Conservation (phyloP, 1,140 invertebrate genomes). For the Zaprionus kolodkinae region DNA sequence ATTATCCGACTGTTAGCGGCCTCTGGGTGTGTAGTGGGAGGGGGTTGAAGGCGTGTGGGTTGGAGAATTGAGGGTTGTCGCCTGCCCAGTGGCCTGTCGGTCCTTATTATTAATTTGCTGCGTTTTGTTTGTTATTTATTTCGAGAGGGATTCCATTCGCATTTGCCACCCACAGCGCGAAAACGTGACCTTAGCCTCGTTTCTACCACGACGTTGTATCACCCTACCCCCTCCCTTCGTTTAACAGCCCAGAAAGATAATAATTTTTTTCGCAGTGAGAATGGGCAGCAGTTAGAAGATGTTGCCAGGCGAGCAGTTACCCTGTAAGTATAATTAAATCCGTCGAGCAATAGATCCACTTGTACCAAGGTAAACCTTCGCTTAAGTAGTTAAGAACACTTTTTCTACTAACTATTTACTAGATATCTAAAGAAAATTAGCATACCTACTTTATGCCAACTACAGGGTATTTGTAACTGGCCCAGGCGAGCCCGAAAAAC, state of each 20-base stretch:
- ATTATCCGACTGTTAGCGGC: constrained; percentile 68
- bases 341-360: neutral
- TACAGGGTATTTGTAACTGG: neutral
- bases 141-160: constrained; percentile 50
- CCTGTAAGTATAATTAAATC: neutral
- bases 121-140: constrained; percentile 77
- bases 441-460: neutral
- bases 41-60: neutral
- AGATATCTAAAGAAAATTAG: too few species aligned
- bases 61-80: neutral
- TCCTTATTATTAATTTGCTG: constrained; percentile 68
- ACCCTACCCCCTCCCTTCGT: constrained; percentile 1
- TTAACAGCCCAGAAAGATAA: constrained; percentile 50
- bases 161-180: constrained; percentile 74
- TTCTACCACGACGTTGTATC: constrained; percentile 27
- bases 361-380: too few species aligned
- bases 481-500: neutral
- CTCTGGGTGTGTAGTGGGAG: neutral
- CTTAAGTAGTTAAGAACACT: too few species aligned
- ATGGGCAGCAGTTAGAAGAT: neutral
- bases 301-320: neutral
- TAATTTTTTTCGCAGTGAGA: constrained; percentile 54
- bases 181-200: constrained; percentile 75
- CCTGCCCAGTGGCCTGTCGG: constrained; percentile 13
- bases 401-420: too few species aligned